Evolutionary conservation across 2,113 vertebrate species (phyloP), one percentile per base, ranked within the genome.

Genomic region (Etheostoma spectabile): DNA sequence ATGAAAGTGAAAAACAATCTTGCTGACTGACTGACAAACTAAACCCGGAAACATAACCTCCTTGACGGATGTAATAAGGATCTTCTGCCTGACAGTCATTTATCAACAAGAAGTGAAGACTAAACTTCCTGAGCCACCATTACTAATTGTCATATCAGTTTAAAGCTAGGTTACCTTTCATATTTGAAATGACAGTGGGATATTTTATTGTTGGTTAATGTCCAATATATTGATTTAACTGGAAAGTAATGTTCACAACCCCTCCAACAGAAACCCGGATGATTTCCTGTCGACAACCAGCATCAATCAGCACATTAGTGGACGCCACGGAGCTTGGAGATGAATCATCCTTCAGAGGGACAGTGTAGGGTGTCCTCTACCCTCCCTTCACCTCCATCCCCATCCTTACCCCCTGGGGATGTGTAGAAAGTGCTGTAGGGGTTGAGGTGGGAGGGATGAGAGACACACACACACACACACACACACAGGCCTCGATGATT

Each of bases 401-500:
- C 55, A 60, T 66, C 65, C 74, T 61, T 45, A 67, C 57, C 81
- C 63, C 3, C 8, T 14, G 57, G 74, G 72, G 80, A 77, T 35
- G 74, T 76, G 68, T 71, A 45, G 68, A 35, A 60, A 81, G 69
- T n/a, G 74, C 86, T 85, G 52, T n/a, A 79, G 42, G 52, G 65
- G 65, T 64, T 19, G 53, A 49, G 60, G 59, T 10, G 4, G 74
- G 67, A 68, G 77, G 62, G 70, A 45, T 35, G 79, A 66, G 46
- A 73, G 38, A 48, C 74, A 79, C 74, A 80, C 62, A 90, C 68
- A 27, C 27, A 27, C 35, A 38, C 38, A n/a, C n/a, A n/a, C n/a
- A n/a, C n/a, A n/a, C n/a, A n/a, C 71, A 80, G 77, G 77, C 76
- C 61, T 77, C 22, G 53, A 86, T 93, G 93, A 94, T 91, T 92